A percentile compares a stretch with the other conserved stretches of the same genome.
These are phyloP conservation scores for Tenebrio molitor DNA, from an alignment of 1,140 invertebrate species.

Conservation along the genomic window DNA sequence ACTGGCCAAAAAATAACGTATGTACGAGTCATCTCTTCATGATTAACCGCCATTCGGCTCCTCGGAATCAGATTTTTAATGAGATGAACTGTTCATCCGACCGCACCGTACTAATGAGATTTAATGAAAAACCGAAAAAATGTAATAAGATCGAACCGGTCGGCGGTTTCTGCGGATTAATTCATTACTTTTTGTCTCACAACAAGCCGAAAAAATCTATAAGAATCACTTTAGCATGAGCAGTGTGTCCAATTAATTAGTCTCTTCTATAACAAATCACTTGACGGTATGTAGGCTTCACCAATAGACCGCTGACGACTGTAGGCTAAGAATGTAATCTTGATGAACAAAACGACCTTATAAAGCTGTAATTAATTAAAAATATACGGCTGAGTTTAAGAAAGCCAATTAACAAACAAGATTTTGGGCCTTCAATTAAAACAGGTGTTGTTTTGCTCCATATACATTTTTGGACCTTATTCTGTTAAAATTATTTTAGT, in stretches of 20 bases:
- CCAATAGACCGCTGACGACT: too few relatives aligned
- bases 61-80: conserved; percentile 10
- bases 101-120: conserved; percentile 27
- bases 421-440: too few relatives aligned
- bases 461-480: too few relatives aligned
- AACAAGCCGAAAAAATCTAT: background rate
- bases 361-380: too few relatives aligned
- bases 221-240: conserved; percentile 4
- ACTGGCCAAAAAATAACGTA: conserved; percentile 11
- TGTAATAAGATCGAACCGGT: conserved; percentile 30
- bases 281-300: background rate
- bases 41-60: conserved; percentile 19
- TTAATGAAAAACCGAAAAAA: conserved; percentile 18
- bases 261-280: conserved; percentile 28
- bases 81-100: conserved; percentile 1
- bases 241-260: conserved; percentile 17
- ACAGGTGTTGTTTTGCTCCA: too few relatives aligned
- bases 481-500: too few relatives aligned
- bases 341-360: too few relatives aligned
- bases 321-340: too few relatives aligned
- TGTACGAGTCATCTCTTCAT: conserved; percentile 14
- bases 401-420: too few relatives aligned
- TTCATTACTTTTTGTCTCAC: background rate
- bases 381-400: too few relatives aligned
- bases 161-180: background rate